Evolutionary conservation across 2,797 vertebrate genomes (phyloP).

Genomic region (Lacerta agilis): DNA sequence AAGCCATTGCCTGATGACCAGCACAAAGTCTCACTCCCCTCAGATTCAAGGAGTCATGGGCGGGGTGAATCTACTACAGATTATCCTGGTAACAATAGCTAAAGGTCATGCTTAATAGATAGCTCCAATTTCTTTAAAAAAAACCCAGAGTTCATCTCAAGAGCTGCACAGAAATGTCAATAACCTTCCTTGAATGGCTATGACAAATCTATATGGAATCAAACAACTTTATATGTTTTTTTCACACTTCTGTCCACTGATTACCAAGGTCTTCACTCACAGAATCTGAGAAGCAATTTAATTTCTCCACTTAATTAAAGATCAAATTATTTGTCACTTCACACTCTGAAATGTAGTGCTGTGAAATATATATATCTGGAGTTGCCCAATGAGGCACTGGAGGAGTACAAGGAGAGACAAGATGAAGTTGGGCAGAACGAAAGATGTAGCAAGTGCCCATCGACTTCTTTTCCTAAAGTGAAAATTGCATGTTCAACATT

Average conservation of each 20-base stretch:
- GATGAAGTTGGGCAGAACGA: neutral
- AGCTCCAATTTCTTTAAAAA: neutral
- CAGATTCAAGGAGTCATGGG: too few relatives aligned
- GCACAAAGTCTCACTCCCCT: too few relatives aligned
- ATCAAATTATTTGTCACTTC: neutral
- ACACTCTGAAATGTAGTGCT: neutral
- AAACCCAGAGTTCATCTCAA: neutral
- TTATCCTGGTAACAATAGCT: too few relatives aligned
- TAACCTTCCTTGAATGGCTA: neutral
- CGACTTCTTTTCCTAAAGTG: too few relatives aligned
- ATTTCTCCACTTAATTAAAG: slow-evolving; percentile 1
- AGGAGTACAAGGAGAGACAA: neutral
- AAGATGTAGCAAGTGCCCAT: too few relatives aligned
- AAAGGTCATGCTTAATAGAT: too few relatives aligned
- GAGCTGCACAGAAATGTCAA: neutral
- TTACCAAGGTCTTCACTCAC: neutral
- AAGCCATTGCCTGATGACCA: too few relatives aligned
- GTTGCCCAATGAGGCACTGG: neutral
- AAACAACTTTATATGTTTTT: neutral
- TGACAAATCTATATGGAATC: neutral
- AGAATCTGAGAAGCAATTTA: neutral
- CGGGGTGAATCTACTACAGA: too few relatives aligned
- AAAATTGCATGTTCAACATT: too few relatives aligned
- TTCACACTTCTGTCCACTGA: neutral
- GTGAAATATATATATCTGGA: neutral